A percentile compares a stretch with the other conserved stretches of the same genome.
These are phyloP conservation scores for Drosophila seguyi DNA, from an alignment of 1,140 invertebrate species.

Conservation along the genomic window DNA sequence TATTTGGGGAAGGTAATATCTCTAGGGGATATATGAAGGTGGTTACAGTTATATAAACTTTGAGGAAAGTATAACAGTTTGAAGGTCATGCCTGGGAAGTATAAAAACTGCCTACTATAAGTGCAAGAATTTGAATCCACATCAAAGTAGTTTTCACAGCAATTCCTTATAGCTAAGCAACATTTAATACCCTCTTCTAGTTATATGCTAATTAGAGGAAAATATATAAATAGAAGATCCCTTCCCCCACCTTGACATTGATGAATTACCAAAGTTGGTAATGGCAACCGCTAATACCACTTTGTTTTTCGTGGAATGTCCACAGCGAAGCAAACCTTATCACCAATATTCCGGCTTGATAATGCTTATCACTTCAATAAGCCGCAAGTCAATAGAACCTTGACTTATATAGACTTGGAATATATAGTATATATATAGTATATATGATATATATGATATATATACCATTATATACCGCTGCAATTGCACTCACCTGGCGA, in stretches of 20 bases:
- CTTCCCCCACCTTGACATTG: conserved; percentile 62
- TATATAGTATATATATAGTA: neutral
- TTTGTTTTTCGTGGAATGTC: conserved; percentile 8
- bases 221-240: too few relatives aligned
- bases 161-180: neutral
- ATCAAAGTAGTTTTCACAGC: neutral
- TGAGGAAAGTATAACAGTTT: neutral
- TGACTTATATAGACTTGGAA: conserved; percentile 60
- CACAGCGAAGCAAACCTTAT: conserved; percentile 21
- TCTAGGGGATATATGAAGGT: neutral
- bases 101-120: neutral
- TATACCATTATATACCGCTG: conserved; percentile 4
- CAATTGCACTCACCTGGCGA: conserved; percentile 25
- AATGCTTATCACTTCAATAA: conserved; percentile 60
- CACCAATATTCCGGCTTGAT: conserved; percentile 26
- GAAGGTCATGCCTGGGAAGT: neutral
- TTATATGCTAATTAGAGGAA: conserved; percentile 66
- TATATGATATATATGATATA: neutral
- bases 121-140: neutral
- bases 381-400: conserved; percentile 62
- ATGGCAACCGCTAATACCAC: conserved; percentile 8
- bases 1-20: conserved; percentile 1
- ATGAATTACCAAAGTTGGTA: conserved; percentile 54
- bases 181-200: conserved; percentile 14
- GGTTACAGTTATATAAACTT: neutral